A percentile compares a stretch with the other conserved stretches of the same genome.
These are phyloP conservation scores for Pseudobourletiella spinata DNA, from an alignment of 1,140 invertebrate species.

Conservation along the genomic window DNA sequence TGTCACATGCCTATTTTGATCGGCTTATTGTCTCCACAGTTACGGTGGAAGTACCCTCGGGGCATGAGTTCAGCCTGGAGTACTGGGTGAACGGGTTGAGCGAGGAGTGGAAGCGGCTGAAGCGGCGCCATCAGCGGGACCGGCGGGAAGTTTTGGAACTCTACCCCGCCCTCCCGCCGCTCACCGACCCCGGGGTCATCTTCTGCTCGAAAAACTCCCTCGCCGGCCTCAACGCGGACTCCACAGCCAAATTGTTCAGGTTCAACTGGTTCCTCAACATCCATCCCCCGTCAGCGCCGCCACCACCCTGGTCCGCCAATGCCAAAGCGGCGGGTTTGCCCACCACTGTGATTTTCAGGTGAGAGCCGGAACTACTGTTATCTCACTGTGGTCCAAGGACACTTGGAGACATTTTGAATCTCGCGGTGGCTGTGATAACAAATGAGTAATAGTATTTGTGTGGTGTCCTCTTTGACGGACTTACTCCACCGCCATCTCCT, in stretches of 20 bases:
- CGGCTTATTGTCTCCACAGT: conserved; percentile 19
- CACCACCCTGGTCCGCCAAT: not conserved
- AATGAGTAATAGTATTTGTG: too few species aligned
- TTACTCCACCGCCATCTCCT: too few species aligned
- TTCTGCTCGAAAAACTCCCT: conserved; percentile 31
- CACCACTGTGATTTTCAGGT: conserved; percentile 31
- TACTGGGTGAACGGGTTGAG: conserved; percentile 29
- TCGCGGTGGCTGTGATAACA: too few species aligned
- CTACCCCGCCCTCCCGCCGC: not conserved
- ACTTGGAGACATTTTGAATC: too few species aligned
- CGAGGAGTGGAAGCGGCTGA: conserved; percentile 17
- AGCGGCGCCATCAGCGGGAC: conserved; percentile 30
- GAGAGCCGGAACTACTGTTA: too few species aligned
- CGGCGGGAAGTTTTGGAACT: conserved; percentile 24
- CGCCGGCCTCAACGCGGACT: conserved; percentile 24
- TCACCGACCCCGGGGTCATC: not conserved
- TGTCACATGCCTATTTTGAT: too few species aligned
- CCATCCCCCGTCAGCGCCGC: conserved; percentile 16
- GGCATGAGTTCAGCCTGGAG: conserved; percentile 29
- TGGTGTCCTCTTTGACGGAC: too few species aligned
- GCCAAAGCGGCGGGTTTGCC: not conserved
- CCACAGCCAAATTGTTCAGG: conserved; percentile 18
- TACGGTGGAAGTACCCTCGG: conserved; percentile 21
- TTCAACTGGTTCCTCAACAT: conserved; percentile 30
- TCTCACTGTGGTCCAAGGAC: too few species aligned